phyloP scores from a whole-genome alignment of 2,888 invertebrate genomes.

The Bellardia bayeri region DNA sequence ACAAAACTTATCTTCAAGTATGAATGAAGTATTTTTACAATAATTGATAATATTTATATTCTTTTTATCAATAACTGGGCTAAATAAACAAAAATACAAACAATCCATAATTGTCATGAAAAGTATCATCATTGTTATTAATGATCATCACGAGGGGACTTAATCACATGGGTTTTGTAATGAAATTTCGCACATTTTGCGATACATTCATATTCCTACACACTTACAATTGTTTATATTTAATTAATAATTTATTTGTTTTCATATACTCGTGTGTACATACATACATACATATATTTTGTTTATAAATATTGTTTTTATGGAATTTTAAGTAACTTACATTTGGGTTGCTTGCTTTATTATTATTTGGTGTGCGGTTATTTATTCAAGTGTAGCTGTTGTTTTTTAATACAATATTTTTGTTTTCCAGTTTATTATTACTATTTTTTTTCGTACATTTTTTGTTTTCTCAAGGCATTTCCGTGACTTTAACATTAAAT shows the following conservation, averaged over 20 bases:
- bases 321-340: constrained; percentile 30
- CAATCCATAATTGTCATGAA: constrained; percentile 16
- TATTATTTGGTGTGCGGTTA: background rate
- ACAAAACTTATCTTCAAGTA: no score
- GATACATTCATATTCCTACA: background rate
- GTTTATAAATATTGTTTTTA: constrained; percentile 26
- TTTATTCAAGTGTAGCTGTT: background rate
- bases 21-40: background rate
- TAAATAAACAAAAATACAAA: constrained; percentile 39
- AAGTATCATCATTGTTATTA: constrained; percentile 12
- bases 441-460: constrained; percentile 7
- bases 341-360: background rate
- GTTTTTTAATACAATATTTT: constrained; percentile 12
- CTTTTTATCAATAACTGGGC: constrained; percentile 44
- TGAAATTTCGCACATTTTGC: constrained; percentile 2
- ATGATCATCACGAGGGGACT: constrained; percentile 35
- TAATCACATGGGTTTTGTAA: constrained; percentile 13
- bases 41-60: constrained; percentile 2
- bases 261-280: background rate
- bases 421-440: constrained; percentile 19
- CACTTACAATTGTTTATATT: constrained; percentile 13
- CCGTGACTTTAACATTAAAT: constrained; percentile 66
- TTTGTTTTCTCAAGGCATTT: constrained; percentile 63
- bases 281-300: background rate
- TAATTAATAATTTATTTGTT: constrained; percentile 22